Evolutionary conservation across 2,797 vertebrate genomes (phyloP).

Genomic region (Ispidina picta): DNA sequence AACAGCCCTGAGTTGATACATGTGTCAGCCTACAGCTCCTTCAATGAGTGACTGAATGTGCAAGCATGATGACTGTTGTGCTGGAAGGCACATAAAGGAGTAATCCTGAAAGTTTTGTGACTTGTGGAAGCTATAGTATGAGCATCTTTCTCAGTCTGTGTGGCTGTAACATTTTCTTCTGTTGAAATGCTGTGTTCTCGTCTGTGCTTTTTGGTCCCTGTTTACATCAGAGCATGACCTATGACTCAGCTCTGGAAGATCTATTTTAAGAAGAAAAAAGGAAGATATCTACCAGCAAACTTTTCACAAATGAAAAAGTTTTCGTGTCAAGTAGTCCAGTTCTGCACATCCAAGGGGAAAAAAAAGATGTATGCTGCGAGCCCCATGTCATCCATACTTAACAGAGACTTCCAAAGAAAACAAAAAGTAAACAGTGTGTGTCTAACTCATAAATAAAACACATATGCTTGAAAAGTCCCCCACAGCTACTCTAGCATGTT

Average conservation of each 20-base stretch:
- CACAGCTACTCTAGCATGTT: background rate
- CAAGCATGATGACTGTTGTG: background rate
- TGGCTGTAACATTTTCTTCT: background rate
- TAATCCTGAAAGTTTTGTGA: background rate
- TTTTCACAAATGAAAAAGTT: background rate
- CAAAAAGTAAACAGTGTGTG: background rate
- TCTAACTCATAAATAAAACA: background rate
- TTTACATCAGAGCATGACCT: background rate
- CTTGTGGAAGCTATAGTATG: background rate
- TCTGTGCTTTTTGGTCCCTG: background rate
- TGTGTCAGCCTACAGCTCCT: background rate
- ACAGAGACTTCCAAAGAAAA: background rate
- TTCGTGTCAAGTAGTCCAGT: background rate
- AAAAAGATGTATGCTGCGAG: background rate
- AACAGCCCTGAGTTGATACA: background rate
- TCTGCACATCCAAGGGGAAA: background rate
- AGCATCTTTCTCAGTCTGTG: background rate
- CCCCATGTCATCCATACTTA: background rate
- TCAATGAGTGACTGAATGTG: background rate
- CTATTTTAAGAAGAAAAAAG: background rate
- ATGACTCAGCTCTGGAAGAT: background rate
- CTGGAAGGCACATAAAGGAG: background rate
- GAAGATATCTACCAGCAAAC: background rate
- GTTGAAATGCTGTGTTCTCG: background rate
- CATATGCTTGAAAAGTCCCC: background rate